A percentile compares a stretch with the other conserved stretches of the same genome.
Evolutionary conservation across 1,140 invertebrate species (phyloP).

Genomic region (Maniola jurtina): DNA sequence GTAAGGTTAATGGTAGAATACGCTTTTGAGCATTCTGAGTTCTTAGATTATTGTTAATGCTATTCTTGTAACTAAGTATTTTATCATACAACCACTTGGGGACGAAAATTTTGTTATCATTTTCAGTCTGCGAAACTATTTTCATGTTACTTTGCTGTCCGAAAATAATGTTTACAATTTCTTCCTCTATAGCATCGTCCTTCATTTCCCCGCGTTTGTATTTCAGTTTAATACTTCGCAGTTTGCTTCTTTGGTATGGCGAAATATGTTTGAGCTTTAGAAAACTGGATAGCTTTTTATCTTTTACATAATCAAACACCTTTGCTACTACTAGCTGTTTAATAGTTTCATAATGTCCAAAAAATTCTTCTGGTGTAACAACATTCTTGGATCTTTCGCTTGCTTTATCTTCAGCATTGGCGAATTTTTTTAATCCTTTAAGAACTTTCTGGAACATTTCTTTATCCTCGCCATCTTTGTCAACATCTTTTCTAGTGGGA

Average conservation of each 20-base stretch:
- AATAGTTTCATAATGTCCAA: slow-evolving; percentile 16
- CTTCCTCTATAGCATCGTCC: slow-evolving; percentile 13
- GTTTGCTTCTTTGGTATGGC: slow-evolving; percentile 16
- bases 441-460: not conserved
- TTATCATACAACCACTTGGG: slow-evolving; percentile 36
- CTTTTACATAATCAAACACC: slow-evolving; percentile 14
- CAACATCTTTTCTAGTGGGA: not conserved
- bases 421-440: not conserved
- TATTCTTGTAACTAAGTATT: slow-evolving; percentile 17
- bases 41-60: not conserved
- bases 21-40: slow-evolving; percentile 19
- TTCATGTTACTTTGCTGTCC: slow-evolving; percentile 27
- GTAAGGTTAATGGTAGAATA: slow-evolving; percentile 38
- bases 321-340: slow-evolving; percentile 20
- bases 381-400: not conserved
- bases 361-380: slow-evolving; percentile 25
- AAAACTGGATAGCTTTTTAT: slow-evolving; percentile 8
- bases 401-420: not conserved
- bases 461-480: not conserved
- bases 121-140: slow-evolving; percentile 34
- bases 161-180: slow-evolving; percentile 35
- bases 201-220: slow-evolving; percentile 2
- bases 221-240: slow-evolving; percentile 17
- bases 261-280: slow-evolving; percentile 15
- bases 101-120: slow-evolving; percentile 38